A percentile compares a stretch with the other conserved stretches of the same genome.
These are phyloP conservation scores for Congeria kusceri DNA, from an alignment of 2,888 invertebrate genomes.

Conservation along the genomic window DNA sequence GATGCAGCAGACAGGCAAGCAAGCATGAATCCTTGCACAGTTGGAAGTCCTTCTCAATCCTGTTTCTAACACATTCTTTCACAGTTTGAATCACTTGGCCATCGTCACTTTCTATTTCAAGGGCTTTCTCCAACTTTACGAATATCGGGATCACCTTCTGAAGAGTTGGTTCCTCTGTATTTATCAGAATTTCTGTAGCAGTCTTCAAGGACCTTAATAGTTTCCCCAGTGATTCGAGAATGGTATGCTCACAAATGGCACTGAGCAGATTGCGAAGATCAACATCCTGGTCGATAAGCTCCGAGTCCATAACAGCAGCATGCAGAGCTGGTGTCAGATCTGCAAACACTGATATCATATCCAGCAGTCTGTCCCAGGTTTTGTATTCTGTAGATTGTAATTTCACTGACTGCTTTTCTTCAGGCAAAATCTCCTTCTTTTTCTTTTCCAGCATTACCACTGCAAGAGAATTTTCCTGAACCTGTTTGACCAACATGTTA, in stretches of 20 bases:
- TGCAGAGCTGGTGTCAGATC: conserved; percentile 51
- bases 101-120: conserved; percentile 47
- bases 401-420: conserved; percentile 23
- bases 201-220: conserved; percentile 54
- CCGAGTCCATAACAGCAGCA: conserved; percentile 54
- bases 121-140: conserved; percentile 51
- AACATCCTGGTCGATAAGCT: conserved; percentile 44
- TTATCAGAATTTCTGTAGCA: conserved; percentile 52
- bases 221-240: conserved; percentile 51
- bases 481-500: too few relatives aligned
- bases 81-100: conserved; percentile 26
- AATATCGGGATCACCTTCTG: conserved; percentile 62
- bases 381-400: conserved; percentile 23
- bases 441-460: conserved; percentile 32
- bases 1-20: conserved; percentile 55
- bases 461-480: conserved; percentile 32
- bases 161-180: conserved; percentile 43
- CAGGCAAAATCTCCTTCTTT: conserved; percentile 31
- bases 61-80: conserved; percentile 36
- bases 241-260: conserved; percentile 41
- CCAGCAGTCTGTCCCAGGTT: conserved; percentile 45
- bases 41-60: conserved; percentile 38
- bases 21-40: conserved; percentile 38
- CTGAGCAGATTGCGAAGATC: conserved; percentile 46
- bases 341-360: conserved; percentile 41